Percentiles rank a stretch among this genome's conserved stretches.
phyloP scores from a whole-genome alignment of 2,113 vertebrate species.

The Nymphicus hollandicus region DNA sequence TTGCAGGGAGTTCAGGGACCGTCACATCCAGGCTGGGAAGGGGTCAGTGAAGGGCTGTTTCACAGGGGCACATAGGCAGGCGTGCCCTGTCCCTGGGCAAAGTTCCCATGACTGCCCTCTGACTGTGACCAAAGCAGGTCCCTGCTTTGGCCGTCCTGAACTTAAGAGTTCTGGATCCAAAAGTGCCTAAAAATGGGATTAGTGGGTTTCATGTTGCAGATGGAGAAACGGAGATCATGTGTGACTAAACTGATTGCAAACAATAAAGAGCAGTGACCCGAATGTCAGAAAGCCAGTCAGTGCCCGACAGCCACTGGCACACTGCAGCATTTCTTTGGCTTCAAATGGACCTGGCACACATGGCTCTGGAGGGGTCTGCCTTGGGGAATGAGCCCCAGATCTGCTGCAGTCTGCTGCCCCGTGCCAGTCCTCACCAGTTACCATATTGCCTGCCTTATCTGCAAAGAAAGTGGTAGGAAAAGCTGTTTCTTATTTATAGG shows the following conservation, averaged over 20 bases:
- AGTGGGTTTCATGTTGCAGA: neutral
- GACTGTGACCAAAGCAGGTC: neutral
- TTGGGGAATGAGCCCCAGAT: accelerated
- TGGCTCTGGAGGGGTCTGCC: neutral
- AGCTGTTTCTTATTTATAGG: neutral
- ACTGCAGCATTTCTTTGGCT: neutral
- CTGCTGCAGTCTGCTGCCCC: neutral
- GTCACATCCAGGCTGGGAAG: accelerated
- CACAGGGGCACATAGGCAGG: neutral
- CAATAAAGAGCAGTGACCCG: neutral
- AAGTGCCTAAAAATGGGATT: accelerated
- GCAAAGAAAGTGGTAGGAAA: neutral
- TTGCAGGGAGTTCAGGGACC: neutral
- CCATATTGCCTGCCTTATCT: accelerated
- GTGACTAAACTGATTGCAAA: neutral
- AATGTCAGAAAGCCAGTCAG: neutral
- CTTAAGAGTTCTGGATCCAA: neutral
- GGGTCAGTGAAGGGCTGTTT: neutral
- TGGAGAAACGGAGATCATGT: neutral
- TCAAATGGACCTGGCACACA: accelerated
- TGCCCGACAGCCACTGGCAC: accelerated
- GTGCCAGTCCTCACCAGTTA: neutral
- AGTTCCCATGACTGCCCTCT: neutral
- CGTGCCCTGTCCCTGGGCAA: accelerated
- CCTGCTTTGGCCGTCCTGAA: neutral